These are phyloP conservation scores for Osmerus eperlanus DNA, from an alignment of 2,113 vertebrate genomes.

Conservation along the genomic window DNA sequence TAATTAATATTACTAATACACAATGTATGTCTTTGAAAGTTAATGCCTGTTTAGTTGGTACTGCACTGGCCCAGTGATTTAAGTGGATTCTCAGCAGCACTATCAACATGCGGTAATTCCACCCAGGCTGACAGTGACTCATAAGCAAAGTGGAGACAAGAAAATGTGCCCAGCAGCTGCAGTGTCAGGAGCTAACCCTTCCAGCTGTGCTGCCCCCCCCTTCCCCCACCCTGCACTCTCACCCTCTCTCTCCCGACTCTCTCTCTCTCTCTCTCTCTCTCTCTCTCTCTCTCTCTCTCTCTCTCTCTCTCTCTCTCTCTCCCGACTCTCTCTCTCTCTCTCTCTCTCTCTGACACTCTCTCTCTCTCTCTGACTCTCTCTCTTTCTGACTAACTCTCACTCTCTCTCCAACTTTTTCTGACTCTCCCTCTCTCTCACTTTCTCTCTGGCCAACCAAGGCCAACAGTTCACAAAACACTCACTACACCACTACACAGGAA, in stretches of 20 bases:
- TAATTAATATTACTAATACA: background rate
- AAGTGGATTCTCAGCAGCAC: background rate
- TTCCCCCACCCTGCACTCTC: constrained; percentile 33
- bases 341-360: no score
- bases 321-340: no score
- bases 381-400: no score
- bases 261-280: background rate
- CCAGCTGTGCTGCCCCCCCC: constrained; percentile 60
- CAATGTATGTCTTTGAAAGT: no score
- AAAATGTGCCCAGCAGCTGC: constrained; percentile 48
- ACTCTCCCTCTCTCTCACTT: no score
- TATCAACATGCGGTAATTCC: background rate
- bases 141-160: constrained; percentile 29
- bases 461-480: no score
- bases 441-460: no score
- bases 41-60: background rate
- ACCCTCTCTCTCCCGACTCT: constrained; percentile 13
- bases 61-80: constrained; percentile 19
- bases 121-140: constrained; percentile 48
- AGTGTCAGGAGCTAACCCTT: constrained; percentile 48
- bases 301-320: no score
- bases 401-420: no score
- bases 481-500: no score
- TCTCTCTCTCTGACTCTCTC: background rate
- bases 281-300: no score